These are phyloP conservation scores for Clivina fossor DNA, from an alignment of 2,888 invertebrate genomes.

Conservation along the genomic window DNA sequence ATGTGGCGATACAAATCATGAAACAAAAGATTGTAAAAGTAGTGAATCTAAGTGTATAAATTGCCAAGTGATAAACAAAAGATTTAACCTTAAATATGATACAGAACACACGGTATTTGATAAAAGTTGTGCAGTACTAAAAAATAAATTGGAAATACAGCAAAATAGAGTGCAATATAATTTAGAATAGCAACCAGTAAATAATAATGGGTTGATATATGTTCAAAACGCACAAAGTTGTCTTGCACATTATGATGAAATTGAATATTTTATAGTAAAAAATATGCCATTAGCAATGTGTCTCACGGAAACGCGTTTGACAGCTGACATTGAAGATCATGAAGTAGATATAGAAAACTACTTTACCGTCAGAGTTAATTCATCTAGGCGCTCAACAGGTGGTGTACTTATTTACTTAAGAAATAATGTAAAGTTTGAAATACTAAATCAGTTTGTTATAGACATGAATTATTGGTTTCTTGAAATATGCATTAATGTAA, in stretches of 20 bases:
- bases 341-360: constrained; percentile 6
- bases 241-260: constrained; percentile 1
- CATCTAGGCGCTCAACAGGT: not conserved
- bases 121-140: not conserved
- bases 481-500: constrained; percentile 3
- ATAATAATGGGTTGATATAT: constrained; percentile 7
- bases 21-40: constrained; percentile 9
- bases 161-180: not conserved
- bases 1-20: not conserved
- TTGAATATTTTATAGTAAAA: constrained; percentile 8
- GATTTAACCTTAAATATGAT: constrained; percentile 3
- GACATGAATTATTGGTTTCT: constrained; percentile 10
- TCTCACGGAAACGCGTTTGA: constrained; percentile 6
- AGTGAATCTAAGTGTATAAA: not conserved
- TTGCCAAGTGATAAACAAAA: not conserved
- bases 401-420: not conserved
- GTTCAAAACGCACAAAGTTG: constrained; percentile 10
- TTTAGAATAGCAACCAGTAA: constrained; percentile 3
- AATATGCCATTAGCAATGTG: not conserved
- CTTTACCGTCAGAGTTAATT: constrained; percentile 4
- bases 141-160: constrained; percentile 3
- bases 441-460: constrained; percentile 4
- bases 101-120: constrained; percentile 4
- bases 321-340: constrained; percentile 4
- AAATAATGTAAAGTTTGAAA: not conserved